phyloP scores from a whole-genome alignment of 2,797 vertebrate genomes.

The Agapornis canus region DNA sequence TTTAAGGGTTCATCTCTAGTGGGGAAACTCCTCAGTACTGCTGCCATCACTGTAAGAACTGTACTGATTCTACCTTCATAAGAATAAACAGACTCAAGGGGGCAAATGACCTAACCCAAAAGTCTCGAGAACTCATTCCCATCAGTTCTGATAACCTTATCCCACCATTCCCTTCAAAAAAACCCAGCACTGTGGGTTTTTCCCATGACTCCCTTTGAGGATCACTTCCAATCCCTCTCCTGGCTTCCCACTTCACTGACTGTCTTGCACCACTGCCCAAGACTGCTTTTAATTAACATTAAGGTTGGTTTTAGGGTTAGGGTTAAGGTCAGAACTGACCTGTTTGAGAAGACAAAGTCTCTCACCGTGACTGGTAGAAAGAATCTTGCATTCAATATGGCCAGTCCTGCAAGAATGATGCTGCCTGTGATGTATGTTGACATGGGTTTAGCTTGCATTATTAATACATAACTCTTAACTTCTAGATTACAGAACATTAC shows the following conservation, averaged over 20 bases:
- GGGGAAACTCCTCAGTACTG: background rate
- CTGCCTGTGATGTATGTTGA: fast-evolving
- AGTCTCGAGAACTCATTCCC: background rate
- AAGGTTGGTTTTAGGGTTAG: background rate
- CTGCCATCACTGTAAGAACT: background rate
- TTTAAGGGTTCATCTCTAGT: background rate
- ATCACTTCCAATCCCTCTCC: background rate
- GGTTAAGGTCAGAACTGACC: background rate
- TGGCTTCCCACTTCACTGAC: background rate
- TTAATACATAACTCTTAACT: background rate
- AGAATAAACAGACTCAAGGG: background rate
- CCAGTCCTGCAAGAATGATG: background rate
- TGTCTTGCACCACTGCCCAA: background rate
- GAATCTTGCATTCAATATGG: fast-evolving
- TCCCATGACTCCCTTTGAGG: background rate
- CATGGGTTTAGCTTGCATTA: background rate
- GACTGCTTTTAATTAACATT: background rate
- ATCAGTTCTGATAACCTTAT: background rate
- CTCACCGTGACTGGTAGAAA: background rate
- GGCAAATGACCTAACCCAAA: background rate
- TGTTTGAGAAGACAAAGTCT: background rate
- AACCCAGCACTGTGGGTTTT: background rate
- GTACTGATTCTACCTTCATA: background rate
- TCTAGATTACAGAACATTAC: constrained; percentile 47
- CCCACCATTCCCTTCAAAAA: background rate